Conservation (phyloP, 2,888 invertebrate species). For the Gisinianus flammeolus region DNA sequence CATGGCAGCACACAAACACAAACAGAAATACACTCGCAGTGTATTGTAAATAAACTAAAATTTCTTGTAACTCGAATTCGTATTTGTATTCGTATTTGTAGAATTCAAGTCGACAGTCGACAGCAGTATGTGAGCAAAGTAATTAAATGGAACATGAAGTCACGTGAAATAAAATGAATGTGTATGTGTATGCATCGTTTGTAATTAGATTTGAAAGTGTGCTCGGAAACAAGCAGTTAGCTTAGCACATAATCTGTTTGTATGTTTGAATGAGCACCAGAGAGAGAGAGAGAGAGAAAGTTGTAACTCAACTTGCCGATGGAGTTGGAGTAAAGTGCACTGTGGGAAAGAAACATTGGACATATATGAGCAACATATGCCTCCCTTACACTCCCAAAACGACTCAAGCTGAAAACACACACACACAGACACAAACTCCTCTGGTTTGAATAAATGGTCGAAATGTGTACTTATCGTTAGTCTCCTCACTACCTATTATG, state of each 20-base stretch:
- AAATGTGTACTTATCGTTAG: not conserved
- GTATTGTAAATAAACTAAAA: not conserved
- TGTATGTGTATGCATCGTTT: not conserved
- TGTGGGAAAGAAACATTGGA: not conserved
- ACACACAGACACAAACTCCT: not conserved
- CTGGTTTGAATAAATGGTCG: not conserved
- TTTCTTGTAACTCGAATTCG: not conserved
- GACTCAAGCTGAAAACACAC: not conserved
- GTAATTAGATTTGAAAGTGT: slow-evolving; percentile 22
- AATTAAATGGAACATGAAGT: slow-evolving; percentile 23
- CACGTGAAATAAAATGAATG: slow-evolving; percentile 21
- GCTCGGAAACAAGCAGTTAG: not conserved
- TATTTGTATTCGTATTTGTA: not conserved
- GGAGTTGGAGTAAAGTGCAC: too few relatives aligned
- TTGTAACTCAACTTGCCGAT: slow-evolving; percentile 8
- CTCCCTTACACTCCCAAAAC: not conserved
- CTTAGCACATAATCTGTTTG: not conserved
- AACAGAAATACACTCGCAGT: too few relatives aligned
- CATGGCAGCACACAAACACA: too few relatives aligned
- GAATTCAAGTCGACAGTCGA: not conserved
- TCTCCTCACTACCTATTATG: not conserved
- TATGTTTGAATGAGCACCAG: slow-evolving; percentile 6
- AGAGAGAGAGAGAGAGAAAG: too few relatives aligned
- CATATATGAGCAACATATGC: not conserved
- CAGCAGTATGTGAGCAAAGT: not conserved